phyloP scores from a whole-genome alignment of 2,797 vertebrate genomes.

The Pteropus rufus region DNA sequence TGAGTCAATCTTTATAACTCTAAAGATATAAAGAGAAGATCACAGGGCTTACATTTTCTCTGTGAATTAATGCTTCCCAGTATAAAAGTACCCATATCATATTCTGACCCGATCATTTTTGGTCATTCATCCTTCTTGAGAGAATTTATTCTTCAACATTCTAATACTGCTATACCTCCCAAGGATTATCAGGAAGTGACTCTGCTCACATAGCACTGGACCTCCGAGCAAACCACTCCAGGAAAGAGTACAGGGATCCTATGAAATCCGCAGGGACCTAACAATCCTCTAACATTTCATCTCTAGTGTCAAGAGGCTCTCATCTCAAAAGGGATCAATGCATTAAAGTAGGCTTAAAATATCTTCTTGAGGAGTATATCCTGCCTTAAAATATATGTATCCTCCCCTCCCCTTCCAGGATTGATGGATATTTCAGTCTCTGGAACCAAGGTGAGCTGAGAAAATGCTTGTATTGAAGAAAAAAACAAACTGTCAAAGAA shows the following conservation, averaged over 20 bases:
- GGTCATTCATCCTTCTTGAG: not conserved
- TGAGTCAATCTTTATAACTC: not conserved
- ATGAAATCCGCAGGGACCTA: not conserved
- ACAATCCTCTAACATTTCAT: not conserved
- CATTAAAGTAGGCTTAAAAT: not conserved
- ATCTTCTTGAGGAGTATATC: not conserved
- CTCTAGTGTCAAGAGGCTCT: not conserved
- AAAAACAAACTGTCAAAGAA: not conserved
- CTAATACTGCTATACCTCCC: not conserved
- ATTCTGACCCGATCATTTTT: not conserved
- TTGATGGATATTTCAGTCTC: not conserved
- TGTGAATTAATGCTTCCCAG: not conserved
- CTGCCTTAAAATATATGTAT: not conserved
- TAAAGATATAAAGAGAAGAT: not conserved
- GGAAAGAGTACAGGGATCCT: not conserved
- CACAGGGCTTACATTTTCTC: not conserved
- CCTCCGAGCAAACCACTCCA: not conserved
- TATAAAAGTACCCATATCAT: not conserved
- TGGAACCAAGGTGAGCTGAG: not conserved
- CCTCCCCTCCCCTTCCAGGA: not conserved
- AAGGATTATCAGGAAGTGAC: not conserved
- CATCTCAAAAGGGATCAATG: not conserved
- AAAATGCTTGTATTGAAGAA: conserved; percentile 14
- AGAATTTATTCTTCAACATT: not conserved
- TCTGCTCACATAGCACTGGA: not conserved